Evolutionary conservation across 2,888 invertebrate species (phyloP), one percentile per base, ranked within the genome.

Genomic region (Andricus quercusramuli): DNA sequence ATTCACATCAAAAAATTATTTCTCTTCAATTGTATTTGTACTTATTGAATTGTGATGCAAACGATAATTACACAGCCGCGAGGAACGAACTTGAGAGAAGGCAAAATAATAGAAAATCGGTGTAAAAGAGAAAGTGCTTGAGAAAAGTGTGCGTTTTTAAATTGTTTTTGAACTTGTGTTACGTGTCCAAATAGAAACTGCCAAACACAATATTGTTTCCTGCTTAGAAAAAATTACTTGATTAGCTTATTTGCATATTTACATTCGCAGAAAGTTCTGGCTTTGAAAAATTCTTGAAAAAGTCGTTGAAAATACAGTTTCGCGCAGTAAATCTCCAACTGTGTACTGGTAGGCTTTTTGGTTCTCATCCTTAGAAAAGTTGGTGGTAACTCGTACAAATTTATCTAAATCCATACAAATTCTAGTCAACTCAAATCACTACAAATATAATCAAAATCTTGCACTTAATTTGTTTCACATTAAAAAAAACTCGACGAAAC

Each of bases 151-250:
- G 62, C 62, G 62, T 62, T 62, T 62, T 6, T 3, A 62, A 62
- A 13, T 62, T 62, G 9, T 25, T 25, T 62, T 25, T 25, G 3
- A 9, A 62, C 3, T 25, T 25, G 13, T 11, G 62, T 62, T 25
- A 25, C n/a, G 62, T 62, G 62, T 62, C 15, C 22, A n/a, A 62
- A 59, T 59, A 59, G 59, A 59, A 59, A 59, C 59, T 59, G 9
- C 9, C 41, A n/a, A 6, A 1, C 6, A n/a, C 56, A 56, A 56
- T 56, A 56, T 56, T 56, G 17, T 20, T 56, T 20, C 8, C 9
- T 44, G 44, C 44, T 44, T 13, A 13, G 13, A 6, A 56, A 56
- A 56, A 56, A 56, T 56, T n/a, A 56, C 6, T 56, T 5, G 56
- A 59, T 22, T 59, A 22, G 59, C 59, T n/a, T 44, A 44, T 17